Percentiles rank a stretch among this genome's conserved stretches.
Evolutionary conservation across 1,140 invertebrate genomes (phyloP).

Genomic region (Drosophila watanabei): DNA sequence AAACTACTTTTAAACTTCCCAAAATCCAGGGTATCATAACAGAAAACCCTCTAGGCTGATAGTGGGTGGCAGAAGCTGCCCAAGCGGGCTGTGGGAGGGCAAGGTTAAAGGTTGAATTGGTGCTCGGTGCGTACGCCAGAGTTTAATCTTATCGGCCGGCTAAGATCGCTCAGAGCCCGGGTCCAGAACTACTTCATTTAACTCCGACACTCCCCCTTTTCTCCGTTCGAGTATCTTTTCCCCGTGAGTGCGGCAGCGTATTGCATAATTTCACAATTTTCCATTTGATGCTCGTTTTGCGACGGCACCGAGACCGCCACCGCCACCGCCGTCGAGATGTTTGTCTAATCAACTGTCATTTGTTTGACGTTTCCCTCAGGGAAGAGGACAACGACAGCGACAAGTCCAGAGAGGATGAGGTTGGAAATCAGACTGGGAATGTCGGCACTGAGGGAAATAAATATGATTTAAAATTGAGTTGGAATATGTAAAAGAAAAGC

Average conservation of each 20-base stretch:
- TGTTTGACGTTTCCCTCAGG: constrained; percentile 85
- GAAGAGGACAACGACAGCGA: constrained; percentile 62
- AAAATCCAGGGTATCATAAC: constrained; percentile 4
- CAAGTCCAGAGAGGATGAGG: constrained; percentile 25
- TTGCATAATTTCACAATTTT: constrained; percentile 86
- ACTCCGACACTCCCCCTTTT: constrained; percentile 30
- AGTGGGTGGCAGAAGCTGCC: constrained; percentile 33
- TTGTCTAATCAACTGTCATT: constrained; percentile 86
- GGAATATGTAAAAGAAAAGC: background rate
- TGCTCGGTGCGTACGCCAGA: constrained; percentile 67
- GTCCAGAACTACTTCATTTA: constrained; percentile 81
- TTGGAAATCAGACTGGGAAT: constrained; percentile 24
- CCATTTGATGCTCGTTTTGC: constrained; percentile 85
- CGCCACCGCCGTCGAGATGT: constrained; percentile 78
- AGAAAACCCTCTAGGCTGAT: constrained; percentile 44
- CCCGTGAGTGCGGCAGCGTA: constrained; percentile 73
- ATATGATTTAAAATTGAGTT: accelerated
- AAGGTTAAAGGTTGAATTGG: constrained; percentile 40
- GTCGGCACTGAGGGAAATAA: background rate
- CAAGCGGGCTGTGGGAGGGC: constrained; percentile 8
- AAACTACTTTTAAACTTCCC: background rate
- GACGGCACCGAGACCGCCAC: constrained; percentile 27
- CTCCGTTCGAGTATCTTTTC: background rate
- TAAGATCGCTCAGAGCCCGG: constrained; percentile 66
- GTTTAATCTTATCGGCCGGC: constrained; percentile 78